Evolutionary conservation across 2,113 vertebrate species (phyloP), one percentile per base, ranked within the genome.

Genomic region (Tyto alba): DNA sequence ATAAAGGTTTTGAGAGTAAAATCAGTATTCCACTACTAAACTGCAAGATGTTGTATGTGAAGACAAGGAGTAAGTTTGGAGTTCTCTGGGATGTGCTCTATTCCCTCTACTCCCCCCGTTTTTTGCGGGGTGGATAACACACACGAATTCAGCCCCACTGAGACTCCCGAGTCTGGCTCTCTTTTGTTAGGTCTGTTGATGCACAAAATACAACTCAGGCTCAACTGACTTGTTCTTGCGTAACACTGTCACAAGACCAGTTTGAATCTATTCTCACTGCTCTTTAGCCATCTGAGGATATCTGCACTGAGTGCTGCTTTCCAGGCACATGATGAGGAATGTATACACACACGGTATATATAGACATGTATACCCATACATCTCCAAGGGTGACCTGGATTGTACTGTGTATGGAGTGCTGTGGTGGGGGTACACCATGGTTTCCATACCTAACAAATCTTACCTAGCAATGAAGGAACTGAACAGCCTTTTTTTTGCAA

Each of bases 211-310:
- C 7, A 59, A 48, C 57, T 73, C 64, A 2, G 80, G 53, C 64
- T 87, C 55, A 62, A 62, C 63, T 32, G 71, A 13, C 47, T 74
- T 40, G 25, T 43, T 91, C 57, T 57, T 66, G 87, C 62, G 3
- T 88, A 89, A 88, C 57, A 9, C 34, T 79, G 77, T 91, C 94
- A 93, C 56, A 68, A 84, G 84, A 85, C 66, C 57, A 26, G 69
- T 75, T 71, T 78, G 56, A 91, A 60, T 19, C 64, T 82, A 36
- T 72, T 85, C 91, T 87, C 69, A 5, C 60, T 60, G 80, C 76
- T 89, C 57, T 43, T 81, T 15, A 78, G 77, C 77, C 94, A 97
- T 91, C 87, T 95, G 94, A 96, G 69, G 77, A 91, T 91, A 95
- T 91, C 93, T 97, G 96, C 87, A 59, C 73, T 9, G 60, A 67